Conservation (phyloP, 2,113 vertebrate species). For the Oxyura jamaicensis region DNA sequence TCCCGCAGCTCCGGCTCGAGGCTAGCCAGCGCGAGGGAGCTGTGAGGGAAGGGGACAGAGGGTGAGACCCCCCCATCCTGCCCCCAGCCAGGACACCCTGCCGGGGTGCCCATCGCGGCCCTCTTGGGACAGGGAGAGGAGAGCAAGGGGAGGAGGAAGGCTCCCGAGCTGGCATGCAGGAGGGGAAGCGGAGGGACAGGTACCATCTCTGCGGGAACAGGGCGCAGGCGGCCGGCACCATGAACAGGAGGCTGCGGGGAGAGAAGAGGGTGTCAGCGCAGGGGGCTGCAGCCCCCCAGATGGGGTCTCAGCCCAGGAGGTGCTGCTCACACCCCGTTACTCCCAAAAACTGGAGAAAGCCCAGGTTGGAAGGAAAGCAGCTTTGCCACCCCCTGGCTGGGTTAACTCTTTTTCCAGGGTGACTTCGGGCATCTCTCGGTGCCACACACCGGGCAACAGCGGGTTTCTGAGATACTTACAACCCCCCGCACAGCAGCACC, state of each 20-base stretch:
- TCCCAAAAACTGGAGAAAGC: not conserved
- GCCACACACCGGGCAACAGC: fast-evolving
- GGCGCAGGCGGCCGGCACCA: conserved; percentile 95
- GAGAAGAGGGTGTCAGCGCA: conserved; percentile 8
- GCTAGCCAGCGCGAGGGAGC: conserved; percentile 86
- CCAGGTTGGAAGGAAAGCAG: not conserved
- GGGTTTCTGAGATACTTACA: conserved; percentile 82
- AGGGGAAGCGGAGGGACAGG: not conserved
- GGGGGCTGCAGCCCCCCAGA: fast-evolving
- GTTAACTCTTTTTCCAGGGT: not conserved
- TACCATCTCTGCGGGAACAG: conserved; percentile 97
- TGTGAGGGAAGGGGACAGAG: conserved; percentile 60
- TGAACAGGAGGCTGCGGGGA: conserved; percentile 89
- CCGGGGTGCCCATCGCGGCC: not conserved
- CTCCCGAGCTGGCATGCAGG: fast-evolving
- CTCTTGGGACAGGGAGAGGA: not conserved
- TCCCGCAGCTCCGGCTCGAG: conserved; percentile 90
- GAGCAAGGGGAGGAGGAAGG: not conserved
- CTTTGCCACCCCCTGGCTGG: not conserved
- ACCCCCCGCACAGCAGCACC: conserved; percentile 88
- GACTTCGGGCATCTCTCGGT: not conserved
- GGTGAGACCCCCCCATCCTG: not conserved
- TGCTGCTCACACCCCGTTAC: not conserved
- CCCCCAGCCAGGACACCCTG: not conserved
- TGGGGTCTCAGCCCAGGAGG: not conserved